Conservation (phyloP, 2,797 vertebrate species). For the Helostoma temminkii region DNA sequence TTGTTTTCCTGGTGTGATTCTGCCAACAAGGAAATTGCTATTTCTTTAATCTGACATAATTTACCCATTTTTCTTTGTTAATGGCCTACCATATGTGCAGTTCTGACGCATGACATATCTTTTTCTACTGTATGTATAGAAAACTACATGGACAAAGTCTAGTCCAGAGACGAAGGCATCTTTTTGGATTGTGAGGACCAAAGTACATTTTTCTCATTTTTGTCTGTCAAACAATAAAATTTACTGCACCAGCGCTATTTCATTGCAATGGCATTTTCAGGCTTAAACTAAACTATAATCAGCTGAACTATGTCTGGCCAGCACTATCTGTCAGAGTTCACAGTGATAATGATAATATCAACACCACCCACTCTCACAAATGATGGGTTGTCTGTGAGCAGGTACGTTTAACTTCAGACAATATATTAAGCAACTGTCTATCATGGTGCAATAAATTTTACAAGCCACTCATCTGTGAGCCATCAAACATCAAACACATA, state of each 20-base stretch:
- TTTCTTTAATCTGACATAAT: neutral
- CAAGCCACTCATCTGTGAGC: slow-evolving; percentile 36
- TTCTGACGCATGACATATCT: too few relatives aligned
- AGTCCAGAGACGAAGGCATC: neutral
- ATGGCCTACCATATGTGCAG: neutral
- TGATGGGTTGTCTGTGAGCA: slow-evolving; percentile 19
- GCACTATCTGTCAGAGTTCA: slow-evolving; percentile 8
- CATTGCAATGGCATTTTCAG: slow-evolving; percentile 5
- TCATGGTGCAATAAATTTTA: slow-evolving; percentile 22
- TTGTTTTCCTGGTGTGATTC: neutral
- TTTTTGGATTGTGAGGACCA: slow-evolving; percentile 1
- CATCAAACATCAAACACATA: slow-evolving; percentile 42
- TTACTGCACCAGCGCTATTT: slow-evolving; percentile 1
- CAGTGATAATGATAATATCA: slow-evolving; percentile 9
- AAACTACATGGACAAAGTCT: neutral
- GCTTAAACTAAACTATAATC: slow-evolving; percentile 27
- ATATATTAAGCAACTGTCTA: neutral
- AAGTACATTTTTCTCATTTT: too few relatives aligned
- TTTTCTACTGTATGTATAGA: too few relatives aligned
- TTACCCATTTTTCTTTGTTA: neutral
- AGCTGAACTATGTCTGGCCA: slow-evolving; percentile 3
- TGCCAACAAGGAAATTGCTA: neutral
- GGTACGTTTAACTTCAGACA: neutral
- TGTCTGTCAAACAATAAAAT: slow-evolving; percentile 8
- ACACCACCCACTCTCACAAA: slow-evolving; percentile 21